Evolutionary conservation across 2,797 vertebrate species (phyloP), one percentile per base, ranked within the genome.

Genomic region (Neoniphon sammara): DNA sequence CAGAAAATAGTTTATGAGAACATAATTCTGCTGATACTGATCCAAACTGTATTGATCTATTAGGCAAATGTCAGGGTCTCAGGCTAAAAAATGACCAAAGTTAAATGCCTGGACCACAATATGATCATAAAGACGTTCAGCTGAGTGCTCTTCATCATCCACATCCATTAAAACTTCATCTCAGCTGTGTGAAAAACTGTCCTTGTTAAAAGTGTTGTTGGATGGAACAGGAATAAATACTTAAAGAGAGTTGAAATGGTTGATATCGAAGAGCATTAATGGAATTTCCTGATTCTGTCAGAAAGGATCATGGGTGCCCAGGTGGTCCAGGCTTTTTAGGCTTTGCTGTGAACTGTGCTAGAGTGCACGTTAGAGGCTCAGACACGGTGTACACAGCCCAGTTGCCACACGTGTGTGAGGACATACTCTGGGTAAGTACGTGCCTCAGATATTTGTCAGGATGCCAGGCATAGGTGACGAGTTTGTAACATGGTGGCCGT

Each of bases 381-480:
- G 56, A 73, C 46, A 78, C 75, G 18, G 81, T 55, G 59, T 9
- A 46, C 73, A 75, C 80, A 79, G 82, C 23, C 36, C 87, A 82
- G 80, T 87, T 87, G 76, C 81, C 87, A 82, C 83, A 84, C 89
- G 90, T 85, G 87, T 88, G 86, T 82, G 81, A 88, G 83, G 85
- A 78, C 85, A 87, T 91, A 81, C 83, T 84, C 74, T 80, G 72
- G 75, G 73, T 87, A 89, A 93, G 88, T 85, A 84, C 85, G 85
- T 91, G 92, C 91, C 82, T 89, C 53, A 82, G 80, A 93, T 94
- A 82, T 92, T 91, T 95, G 88, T 91, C 90, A 82, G 82, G 85
- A 92, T 94, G 89, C 92, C 91, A 91, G 89, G 77, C 93, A 94
- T 93, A 90, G 85, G 71, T 73, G 68, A 66, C 84, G 61, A 73